Percentiles rank a stretch among this genome's conserved stretches.
Evolutionary conservation across 2,797 vertebrate genomes (phyloP).

Genomic region (Acanthopagrus latus): DNA sequence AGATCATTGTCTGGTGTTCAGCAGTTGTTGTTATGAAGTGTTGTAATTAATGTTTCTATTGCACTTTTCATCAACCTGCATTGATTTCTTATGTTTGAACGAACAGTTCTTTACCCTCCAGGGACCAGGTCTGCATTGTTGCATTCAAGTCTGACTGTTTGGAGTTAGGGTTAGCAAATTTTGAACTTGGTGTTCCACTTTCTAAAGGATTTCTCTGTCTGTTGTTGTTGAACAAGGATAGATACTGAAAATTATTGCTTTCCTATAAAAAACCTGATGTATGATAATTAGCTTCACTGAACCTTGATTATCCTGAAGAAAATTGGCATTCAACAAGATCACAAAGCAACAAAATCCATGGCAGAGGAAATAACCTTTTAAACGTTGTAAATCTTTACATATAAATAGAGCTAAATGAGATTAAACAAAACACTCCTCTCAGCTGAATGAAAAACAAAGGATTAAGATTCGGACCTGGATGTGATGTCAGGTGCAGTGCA

Average conservation of each 20-base stretch:
- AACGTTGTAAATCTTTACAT: conserved; percentile 18
- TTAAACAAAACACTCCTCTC: conserved; percentile 9
- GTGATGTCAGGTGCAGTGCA: conserved; percentile 15
- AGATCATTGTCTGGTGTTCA: not conserved
- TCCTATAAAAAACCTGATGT: not conserved
- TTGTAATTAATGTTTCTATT: conserved; percentile 13
- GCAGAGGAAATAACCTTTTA: conserved; percentile 13
- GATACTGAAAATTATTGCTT: not conserved
- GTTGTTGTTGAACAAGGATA: not conserved
- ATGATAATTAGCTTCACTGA: too few relatives aligned
- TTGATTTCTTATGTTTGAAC: conserved; percentile 28
- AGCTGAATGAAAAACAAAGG: conserved; percentile 31
- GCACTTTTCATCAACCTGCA: not conserved
- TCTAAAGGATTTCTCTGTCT: not conserved
- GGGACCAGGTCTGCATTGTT: not conserved
- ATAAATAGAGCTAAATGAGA: conserved; percentile 37
- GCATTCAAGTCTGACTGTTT: conserved; percentile 1
- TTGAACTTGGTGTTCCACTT: not conserved
- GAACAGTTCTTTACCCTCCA: not conserved
- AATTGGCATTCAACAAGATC: not conserved
- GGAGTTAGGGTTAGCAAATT: not conserved
- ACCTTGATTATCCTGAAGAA: not conserved
- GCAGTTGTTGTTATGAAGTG: conserved; percentile 13
- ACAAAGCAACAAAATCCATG: conserved; percentile 5
- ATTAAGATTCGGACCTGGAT: conserved; percentile 35